phyloP scores from a whole-genome alignment of 2,797 vertebrate species.

The Rhinella marina region DNA sequence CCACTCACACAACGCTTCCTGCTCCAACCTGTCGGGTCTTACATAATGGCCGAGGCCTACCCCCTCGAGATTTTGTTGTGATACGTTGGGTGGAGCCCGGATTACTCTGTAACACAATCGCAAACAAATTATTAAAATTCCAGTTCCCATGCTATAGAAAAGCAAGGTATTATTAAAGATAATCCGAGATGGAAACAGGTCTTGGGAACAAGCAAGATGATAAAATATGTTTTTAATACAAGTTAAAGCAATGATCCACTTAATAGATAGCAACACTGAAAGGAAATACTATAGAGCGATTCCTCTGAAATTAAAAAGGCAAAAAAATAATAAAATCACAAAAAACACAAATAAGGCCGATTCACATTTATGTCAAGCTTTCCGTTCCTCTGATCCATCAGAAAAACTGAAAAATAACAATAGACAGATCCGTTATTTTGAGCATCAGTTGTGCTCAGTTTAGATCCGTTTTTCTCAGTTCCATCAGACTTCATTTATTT shows the following conservation, averaged over 20 bases:
- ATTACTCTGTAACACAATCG: constrained; percentile 23
- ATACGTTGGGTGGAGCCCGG: constrained; percentile 40
- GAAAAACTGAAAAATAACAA: no score
- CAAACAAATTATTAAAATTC: constrained; percentile 45
- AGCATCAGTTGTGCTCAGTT: no score
- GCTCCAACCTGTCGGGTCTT: constrained; percentile 55
- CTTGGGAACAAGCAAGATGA: neutral
- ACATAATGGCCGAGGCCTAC: constrained; percentile 15
- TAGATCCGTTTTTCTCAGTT: no score
- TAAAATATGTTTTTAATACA: neutral
- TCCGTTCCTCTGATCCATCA: no score
- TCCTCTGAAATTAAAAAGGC: neutral
- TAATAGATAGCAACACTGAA: neutral
- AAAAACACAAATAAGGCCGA: neutral
- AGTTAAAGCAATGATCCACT: neutral
- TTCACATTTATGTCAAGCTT: no score
- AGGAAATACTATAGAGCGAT: neutral
- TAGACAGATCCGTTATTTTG: no score
- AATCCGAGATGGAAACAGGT: neutral
- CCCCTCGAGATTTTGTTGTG: constrained; percentile 41
- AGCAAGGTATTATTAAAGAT: neutral
- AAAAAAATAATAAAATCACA: neutral
- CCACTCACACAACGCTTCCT: constrained; percentile 57
- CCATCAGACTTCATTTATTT: no score
- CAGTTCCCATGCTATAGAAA: constrained; percentile 2